phyloP scores from a whole-genome alignment of 2,113 vertebrate species.

The Lophura nycthemera region DNA sequence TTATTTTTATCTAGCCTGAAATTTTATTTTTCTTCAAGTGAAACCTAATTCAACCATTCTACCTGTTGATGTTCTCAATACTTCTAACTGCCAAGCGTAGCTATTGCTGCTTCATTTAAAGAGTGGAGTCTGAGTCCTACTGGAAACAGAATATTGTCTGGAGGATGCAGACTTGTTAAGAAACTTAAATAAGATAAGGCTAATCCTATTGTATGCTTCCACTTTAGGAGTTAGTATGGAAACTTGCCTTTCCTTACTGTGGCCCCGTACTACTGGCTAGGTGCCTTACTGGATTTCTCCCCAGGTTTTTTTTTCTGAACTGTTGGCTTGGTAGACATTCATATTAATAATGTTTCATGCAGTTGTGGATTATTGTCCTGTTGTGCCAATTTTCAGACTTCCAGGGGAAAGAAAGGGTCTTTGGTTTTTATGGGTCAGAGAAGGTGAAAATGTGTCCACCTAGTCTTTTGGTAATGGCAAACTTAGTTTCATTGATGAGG shows the following conservation, averaged over 20 bases:
- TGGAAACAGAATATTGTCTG: not conserved
- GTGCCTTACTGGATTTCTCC: not conserved
- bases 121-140: not conserved
- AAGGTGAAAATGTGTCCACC: not conserved
- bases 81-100: not conserved
- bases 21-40: not conserved
- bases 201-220: conserved; percentile 20
- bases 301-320: not conserved
- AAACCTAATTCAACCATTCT: conserved; percentile 1
- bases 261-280: not conserved
- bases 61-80: not conserved
- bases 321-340: not conserved
- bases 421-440: not conserved
- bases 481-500: not conserved
- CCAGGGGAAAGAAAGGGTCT: fast-evolving
- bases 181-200: conserved; percentile 40
- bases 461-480: not conserved
- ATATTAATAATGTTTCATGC: not conserved
- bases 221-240: not conserved
- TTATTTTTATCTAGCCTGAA: conserved; percentile 30
- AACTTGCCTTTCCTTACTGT: not conserved
- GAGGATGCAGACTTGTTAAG: not conserved
- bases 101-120: conserved; percentile 23
- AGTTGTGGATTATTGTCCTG: not conserved
- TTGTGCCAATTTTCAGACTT: not conserved